These are phyloP conservation scores for Pogonomyrmex barbatus DNA, from an alignment of 1,140 invertebrate genomes.

Conservation along the genomic window DNA sequence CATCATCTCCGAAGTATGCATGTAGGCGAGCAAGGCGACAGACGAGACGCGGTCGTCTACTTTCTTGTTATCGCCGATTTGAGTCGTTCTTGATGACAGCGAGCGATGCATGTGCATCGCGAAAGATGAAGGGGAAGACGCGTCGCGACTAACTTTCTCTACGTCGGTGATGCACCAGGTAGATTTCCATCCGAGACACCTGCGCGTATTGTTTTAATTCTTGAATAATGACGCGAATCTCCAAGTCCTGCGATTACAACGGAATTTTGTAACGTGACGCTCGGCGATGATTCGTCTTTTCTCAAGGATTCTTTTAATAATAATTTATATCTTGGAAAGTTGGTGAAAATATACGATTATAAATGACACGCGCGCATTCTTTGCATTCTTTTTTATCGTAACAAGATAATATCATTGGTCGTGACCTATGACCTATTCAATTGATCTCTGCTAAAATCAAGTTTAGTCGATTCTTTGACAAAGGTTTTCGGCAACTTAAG, in stretches of 20 bases:
- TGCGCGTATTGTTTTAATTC: slow-evolving; percentile 42
- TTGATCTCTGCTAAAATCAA: background rate
- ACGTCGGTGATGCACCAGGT: slow-evolving; percentile 14
- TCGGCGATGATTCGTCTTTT: background rate
- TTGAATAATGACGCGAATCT: background rate
- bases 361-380: background rate
- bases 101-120: slow-evolving; percentile 13
- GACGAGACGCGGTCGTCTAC: slow-evolving; percentile 28
- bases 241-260: background rate
- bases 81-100: slow-evolving; percentile 17
- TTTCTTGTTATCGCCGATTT: slow-evolving; percentile 49
- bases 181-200: slow-evolving; percentile 38
- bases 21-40: background rate
- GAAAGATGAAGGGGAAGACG: slow-evolving; percentile 38
- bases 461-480: background rate
- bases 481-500: slow-evolving; percentile 11
- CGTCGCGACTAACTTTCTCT: slow-evolving; percentile 51
- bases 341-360: background rate
- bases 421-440: background rate
- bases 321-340: background rate
- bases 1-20: slow-evolving; percentile 18
- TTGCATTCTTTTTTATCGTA: background rate
- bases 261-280: background rate
- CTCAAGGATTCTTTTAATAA: background rate
- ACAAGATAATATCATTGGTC: slow-evolving; percentile 21